phyloP scores from a whole-genome alignment of 2,888 invertebrate genomes.

The Lepidochrysops patricia region DNA sequence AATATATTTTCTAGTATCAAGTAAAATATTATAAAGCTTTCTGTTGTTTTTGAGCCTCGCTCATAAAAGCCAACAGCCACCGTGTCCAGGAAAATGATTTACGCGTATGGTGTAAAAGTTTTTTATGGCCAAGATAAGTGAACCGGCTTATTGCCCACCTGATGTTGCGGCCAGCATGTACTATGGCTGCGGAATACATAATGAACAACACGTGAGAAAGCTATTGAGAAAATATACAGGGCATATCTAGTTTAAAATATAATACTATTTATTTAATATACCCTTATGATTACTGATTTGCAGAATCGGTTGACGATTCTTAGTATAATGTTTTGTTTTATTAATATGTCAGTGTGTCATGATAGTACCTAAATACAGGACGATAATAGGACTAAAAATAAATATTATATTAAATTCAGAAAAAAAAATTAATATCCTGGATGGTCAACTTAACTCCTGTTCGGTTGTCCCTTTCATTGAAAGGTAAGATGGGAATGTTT shows the following conservation, averaged over 20 bases:
- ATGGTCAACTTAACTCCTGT: too few species aligned
- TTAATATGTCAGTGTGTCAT: too few species aligned
- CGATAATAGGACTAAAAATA: too few species aligned
- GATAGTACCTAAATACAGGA: too few species aligned
- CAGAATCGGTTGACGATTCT: too few species aligned
- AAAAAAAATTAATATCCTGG: too few species aligned
- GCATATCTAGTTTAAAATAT: background rate
- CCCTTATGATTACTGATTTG: too few species aligned
- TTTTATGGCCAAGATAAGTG: constrained; percentile 10
- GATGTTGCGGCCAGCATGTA: constrained; percentile 2
- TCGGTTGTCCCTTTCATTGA: too few species aligned
- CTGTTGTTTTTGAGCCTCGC: background rate
- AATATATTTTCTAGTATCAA: background rate
- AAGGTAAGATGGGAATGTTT: too few species aligned
- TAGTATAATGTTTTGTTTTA: too few species aligned
- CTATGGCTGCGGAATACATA: constrained; percentile 6
- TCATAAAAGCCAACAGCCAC: background rate
- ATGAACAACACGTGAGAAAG: background rate
- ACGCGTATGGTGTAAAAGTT: constrained; percentile 11
- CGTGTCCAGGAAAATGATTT: constrained; percentile 13
- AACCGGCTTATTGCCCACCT: constrained; percentile 11
- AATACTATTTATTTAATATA: too few species aligned
- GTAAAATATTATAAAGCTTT: background rate
- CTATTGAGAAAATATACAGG: background rate
- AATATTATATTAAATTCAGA: too few species aligned